A percentile compares a stretch with the other conserved stretches of the same genome.
Evolutionary conservation across 2,113 vertebrate species (phyloP).

Genomic region (Pelobates fuscus): DNA sequence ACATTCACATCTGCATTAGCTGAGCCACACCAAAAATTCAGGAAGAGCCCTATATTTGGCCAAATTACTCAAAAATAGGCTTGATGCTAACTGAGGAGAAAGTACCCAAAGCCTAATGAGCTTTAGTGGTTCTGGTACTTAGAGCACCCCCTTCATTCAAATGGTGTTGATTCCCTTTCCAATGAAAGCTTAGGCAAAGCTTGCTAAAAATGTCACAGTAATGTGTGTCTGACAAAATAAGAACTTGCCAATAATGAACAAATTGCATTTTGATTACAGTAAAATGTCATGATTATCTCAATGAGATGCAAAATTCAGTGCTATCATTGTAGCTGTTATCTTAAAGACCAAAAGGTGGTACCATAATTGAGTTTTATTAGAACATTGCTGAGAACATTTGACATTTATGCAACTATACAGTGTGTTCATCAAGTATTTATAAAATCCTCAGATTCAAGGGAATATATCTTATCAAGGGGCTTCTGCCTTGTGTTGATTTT

Average conservation of each 20-base stretch:
- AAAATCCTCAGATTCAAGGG: background rate
- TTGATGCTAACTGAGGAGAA: no score
- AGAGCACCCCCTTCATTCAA: background rate
- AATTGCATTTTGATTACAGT: constrained; percentile 35
- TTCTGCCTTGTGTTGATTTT: background rate
- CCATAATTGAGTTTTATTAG: constrained; percentile 20
- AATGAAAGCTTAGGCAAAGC: background rate
- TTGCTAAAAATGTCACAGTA: constrained; percentile 24
- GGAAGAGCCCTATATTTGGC: no score
- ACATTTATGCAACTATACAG: constrained; percentile 15
- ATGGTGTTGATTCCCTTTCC: background rate
- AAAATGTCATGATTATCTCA: constrained; percentile 39
- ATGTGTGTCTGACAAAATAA: constrained; percentile 32
- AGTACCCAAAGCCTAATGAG: no score
- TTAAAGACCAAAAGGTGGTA: background rate
- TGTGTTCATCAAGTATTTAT: background rate
- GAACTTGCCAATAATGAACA: constrained; percentile 29
- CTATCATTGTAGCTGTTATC: constrained; percentile 30
- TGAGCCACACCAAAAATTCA: no score
- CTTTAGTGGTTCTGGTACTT: no score
- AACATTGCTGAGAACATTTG: constrained; percentile 22
- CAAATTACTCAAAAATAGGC: no score
- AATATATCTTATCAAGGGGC: constrained; percentile 6
- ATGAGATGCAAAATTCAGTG: constrained; percentile 43
- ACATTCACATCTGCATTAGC: no score